Evolutionary conservation across 2,113 vertebrate species (phyloP), one percentile per base, ranked within the genome.

Genomic region (Platysteira castanea): DNA sequence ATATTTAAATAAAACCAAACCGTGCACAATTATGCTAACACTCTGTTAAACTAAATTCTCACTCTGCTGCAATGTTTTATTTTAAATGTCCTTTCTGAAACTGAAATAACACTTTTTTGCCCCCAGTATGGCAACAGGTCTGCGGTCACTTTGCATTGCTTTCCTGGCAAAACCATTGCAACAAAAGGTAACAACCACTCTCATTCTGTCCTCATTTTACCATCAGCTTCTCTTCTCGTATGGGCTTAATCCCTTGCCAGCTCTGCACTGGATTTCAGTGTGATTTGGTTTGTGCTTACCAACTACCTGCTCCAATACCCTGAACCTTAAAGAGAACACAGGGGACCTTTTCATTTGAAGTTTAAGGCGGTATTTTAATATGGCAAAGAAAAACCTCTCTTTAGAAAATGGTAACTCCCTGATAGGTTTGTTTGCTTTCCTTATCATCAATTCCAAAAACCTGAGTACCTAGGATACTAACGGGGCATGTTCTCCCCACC

Each of bases 371-470:
- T 5, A 21, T 74, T 90, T 79, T 67, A 84, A 46, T 95, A 86
- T 20, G n/a, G 67, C 59, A 41, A 68, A 73, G 37, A 92, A 97
- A 95, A 90, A 78, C 52, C 52, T 92, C 30, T 75, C 77, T 96
- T 95, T 75, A 67, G 89, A 97, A 97, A 96, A 96, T 49, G 28
- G 59, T 88, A 87, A 4, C 27, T 91, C 84, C 42, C 85, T 84
- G 92, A 95, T 82, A 96, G 79, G 52, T 90, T 76, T 87, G 73
- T 93, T 95, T 97, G 76, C 92, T 84, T 95, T 95, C 94, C 71
- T 93, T 87, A 64, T 73, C 41, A 84, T 54, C 41, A 90, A 6
- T 77, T 93, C 64, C 28, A 56, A 89, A 89, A 93, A 93, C 71
- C 44, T 46, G 42, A 95, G 84, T 70, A 65, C n/a, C n/a, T 80